A percentile compares a stretch with the other conserved stretches of the same genome.
Evolutionary conservation across 2,113 vertebrate genomes (phyloP).

Genomic region (Semnornis frantzii): DNA sequence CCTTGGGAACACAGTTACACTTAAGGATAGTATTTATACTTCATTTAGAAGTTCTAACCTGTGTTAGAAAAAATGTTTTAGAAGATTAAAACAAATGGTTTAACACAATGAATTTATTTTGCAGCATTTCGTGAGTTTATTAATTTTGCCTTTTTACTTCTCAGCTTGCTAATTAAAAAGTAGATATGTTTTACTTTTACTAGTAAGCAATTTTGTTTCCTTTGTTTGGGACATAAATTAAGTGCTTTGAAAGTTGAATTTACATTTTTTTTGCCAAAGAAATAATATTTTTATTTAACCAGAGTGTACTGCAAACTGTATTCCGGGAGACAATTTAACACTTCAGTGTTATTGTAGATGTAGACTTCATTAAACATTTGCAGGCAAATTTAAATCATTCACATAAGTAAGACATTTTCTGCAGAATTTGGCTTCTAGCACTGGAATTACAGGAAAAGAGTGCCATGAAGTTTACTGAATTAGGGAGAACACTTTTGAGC

Average conservation of each 20-base stretch:
- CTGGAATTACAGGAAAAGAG: background rate
- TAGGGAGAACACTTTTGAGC: background rate
- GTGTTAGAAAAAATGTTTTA: background rate
- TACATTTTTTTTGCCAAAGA: background rate
- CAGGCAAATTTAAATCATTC: conserved; percentile 6
- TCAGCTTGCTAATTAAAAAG: background rate
- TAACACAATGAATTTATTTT: background rate
- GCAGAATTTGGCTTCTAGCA: background rate
- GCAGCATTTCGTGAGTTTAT: background rate
- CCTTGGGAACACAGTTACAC: background rate
- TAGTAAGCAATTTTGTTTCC: background rate
- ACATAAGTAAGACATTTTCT: background rate
- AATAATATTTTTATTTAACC: background rate
- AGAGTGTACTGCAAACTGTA: background rate
- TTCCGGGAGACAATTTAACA: background rate
- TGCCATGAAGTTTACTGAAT: background rate
- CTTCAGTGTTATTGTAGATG: background rate
- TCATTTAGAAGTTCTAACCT: background rate
- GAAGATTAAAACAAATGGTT: background rate
- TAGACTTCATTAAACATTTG: conserved; percentile 25
- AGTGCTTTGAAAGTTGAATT: background rate
- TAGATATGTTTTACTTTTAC: background rate
- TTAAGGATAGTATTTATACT: background rate
- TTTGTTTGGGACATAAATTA: background rate
- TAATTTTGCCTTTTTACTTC: background rate